Conservation (phyloP, 2,888 invertebrate genomes). For the Aphelenchoides bicaudatus region DNA sequence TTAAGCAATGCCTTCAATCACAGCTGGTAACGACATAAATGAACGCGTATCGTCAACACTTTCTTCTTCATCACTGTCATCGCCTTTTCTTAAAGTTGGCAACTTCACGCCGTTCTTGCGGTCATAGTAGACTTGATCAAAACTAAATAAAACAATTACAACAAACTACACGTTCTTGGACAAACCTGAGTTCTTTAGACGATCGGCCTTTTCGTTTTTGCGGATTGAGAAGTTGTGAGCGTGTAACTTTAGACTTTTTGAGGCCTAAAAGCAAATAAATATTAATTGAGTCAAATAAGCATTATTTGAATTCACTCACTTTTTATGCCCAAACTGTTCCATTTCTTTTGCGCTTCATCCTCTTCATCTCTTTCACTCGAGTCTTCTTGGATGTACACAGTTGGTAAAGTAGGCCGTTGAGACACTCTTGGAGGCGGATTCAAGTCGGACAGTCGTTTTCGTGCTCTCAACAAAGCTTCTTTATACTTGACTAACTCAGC, state of each 20-base stretch:
- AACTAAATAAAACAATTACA: no score
- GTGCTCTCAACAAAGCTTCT: constrained; percentile 2
- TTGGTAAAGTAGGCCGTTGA: constrained; percentile 7
- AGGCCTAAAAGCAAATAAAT: no score
- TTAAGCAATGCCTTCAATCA: constrained; percentile 1
- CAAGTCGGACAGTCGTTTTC: background rate
- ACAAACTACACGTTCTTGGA: no score
- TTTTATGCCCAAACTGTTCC: no score
- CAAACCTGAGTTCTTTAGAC: no score
- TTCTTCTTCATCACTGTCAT: background rate
- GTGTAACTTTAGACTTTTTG: no score
- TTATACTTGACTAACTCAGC: constrained; percentile 16
- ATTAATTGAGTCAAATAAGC: no score
- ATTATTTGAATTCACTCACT: no score
- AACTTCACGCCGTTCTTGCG: background rate
- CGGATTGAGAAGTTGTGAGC: no score
- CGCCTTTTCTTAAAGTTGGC: background rate
- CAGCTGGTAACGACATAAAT: constrained; percentile 2
- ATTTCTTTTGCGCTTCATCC: no score
- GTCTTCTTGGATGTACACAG: no score
- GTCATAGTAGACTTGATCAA: constrained; percentile 9
- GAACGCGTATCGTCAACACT: background rate
- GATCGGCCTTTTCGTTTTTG: constrained; percentile 2
- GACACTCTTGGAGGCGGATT: background rate
- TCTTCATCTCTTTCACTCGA: no score